These are phyloP conservation scores for Mastomys coucha DNA, from an alignment of 2,113 vertebrate species.

Conservation along the genomic window DNA sequence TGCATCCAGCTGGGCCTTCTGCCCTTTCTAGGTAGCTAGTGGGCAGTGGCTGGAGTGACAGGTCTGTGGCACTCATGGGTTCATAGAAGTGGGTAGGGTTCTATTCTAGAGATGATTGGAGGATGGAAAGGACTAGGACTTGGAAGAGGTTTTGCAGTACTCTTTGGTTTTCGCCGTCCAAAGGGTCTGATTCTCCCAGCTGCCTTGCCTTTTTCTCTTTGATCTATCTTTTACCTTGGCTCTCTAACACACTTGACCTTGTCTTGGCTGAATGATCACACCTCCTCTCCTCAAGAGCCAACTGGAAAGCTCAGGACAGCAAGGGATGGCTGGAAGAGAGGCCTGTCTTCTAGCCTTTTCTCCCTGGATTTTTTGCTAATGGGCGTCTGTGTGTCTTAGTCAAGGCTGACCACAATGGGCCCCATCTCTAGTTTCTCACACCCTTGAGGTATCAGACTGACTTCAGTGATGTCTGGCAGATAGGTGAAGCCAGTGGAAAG, in stretches of 20 bases:
- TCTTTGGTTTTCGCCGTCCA: not conserved
- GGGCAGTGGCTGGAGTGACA: not conserved
- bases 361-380: not conserved
- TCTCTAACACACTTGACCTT: conserved; percentile 34
- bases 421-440: not conserved
- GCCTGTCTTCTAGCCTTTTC: not conserved
- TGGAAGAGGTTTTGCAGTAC: not conserved
- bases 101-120: not conserved
- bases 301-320: not conserved
- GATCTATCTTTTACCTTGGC: not conserved
- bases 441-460: not conserved
- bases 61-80: not conserved
- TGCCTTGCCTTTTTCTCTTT: not conserved
- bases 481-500: not conserved
- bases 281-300: not conserved
- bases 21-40: not conserved
- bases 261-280: conserved; percentile 16
- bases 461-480: not conserved
- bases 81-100: not conserved
- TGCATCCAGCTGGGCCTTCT: not conserved
- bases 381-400: not conserved
- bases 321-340: not conserved
- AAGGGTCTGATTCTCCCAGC: not conserved
- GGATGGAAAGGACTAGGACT: not conserved
- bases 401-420: not conserved